These are phyloP conservation scores for Gnathonemus longibarbis DNA, from an alignment of 2,113 vertebrate species.

Conservation along the genomic window DNA sequence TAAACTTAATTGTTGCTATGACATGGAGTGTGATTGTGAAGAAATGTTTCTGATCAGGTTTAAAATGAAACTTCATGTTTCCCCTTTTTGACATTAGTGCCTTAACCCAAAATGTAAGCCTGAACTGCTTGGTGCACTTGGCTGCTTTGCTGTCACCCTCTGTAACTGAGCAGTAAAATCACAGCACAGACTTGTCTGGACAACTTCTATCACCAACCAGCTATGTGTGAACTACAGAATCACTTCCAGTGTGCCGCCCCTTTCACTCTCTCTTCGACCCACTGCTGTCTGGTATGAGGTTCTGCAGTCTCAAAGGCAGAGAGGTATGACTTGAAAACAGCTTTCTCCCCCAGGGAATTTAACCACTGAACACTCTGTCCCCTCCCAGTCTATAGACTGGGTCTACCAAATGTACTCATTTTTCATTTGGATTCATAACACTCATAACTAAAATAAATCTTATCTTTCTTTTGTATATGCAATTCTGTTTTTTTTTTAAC, in stretches of 20 bases:
- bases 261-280: neutral
- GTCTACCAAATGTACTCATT: neutral
- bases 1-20: neutral
- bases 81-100: neutral
- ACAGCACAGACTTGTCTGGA: neutral
- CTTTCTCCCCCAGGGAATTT: neutral
- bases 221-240: neutral
- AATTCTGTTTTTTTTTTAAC: neutral
- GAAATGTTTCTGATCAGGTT: neutral
- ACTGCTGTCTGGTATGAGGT: neutral
- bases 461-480: neutral
- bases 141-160: neutral
- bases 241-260: neutral
- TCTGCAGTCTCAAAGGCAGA: neutral
- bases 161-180: neutral
- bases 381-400: neutral
- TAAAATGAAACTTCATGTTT: neutral
- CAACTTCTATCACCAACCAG: neutral
- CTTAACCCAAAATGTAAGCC: neutral
- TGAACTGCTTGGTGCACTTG: neutral
- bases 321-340: neutral
- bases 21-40: neutral
- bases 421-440: neutral
- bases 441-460: neutral
- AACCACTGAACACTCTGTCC: neutral